These are phyloP conservation scores for Crenuchus spilurus DNA, from an alignment of 2,797 vertebrate species.

Conservation along the genomic window DNA sequence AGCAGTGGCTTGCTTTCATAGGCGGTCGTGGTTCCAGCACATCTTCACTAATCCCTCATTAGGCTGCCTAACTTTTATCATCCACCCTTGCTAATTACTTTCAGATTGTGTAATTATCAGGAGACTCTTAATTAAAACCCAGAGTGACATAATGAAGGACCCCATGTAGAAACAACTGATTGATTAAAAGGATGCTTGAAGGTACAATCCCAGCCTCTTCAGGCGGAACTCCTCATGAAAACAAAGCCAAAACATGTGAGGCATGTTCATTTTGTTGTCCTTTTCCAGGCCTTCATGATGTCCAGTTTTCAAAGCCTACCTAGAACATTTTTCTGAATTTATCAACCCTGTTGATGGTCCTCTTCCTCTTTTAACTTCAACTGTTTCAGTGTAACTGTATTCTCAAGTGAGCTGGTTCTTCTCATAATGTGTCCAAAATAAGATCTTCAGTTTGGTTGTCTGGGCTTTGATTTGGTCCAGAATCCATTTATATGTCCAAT, in stretches of 20 bases:
- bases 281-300: neutral
- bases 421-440: no score
- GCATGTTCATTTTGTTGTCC: neutral
- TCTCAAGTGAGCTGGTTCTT: no score
- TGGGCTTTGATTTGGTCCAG: no score
- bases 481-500: no score
- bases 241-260: neutral
- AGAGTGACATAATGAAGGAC: constrained; percentile 50
- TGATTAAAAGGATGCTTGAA: constrained; percentile 46
- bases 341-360: no score
- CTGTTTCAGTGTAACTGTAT: no score
- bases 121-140: constrained; percentile 59
- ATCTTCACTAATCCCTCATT: constrained; percentile 59
- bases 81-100: constrained; percentile 53
- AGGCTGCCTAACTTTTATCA: constrained; percentile 57
- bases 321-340: no score
- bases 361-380: no score
- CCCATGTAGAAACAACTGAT: constrained; percentile 48
- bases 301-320: no score
- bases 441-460: no score
- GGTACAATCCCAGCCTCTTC: constrained; percentile 31
- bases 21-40: constrained; percentile 46
- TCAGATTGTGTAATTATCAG: constrained; percentile 58
- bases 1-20: constrained; percentile 48
- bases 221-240: neutral